A percentile compares a stretch with the other conserved stretches of the same genome.
phyloP scores from a whole-genome alignment of 1,140 invertebrate genomes.

The Antheraea pernyi region DNA sequence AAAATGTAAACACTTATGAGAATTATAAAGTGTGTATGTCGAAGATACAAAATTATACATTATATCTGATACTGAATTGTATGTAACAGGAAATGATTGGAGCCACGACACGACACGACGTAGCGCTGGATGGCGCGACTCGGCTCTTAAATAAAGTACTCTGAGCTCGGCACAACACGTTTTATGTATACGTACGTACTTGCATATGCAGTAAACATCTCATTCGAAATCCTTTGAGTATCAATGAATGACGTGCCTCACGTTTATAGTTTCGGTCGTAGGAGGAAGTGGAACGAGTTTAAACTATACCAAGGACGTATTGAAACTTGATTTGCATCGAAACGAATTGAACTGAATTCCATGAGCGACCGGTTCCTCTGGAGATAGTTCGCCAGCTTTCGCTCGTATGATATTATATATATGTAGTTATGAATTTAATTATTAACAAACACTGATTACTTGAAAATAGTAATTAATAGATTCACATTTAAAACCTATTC shows the following conservation, averaged over 20 bases:
- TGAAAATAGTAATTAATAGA: too few species aligned
- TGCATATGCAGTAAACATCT: constrained; percentile 64
- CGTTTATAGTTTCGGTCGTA: constrained; percentile 61
- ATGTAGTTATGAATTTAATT: neutral
- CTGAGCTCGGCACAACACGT: neutral
- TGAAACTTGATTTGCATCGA: constrained; percentile 48
- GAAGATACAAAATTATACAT: constrained; percentile 13
- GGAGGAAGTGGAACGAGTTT: constrained; percentile 71
- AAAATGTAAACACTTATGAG: constrained; percentile 6
- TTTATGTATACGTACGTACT: constrained; percentile 23
- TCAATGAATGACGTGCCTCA: constrained; percentile 71
- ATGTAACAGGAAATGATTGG: constrained; percentile 64
- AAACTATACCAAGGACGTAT: constrained; percentile 69
- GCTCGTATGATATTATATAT: neutral
- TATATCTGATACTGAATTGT: constrained; percentile 16
- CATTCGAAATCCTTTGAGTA: constrained; percentile 70
- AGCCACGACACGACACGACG: constrained; percentile 29
- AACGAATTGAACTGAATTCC: constrained; percentile 21
- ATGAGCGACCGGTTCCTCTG: constrained; percentile 16
- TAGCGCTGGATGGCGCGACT: constrained; percentile 17
- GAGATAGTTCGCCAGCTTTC: constrained; percentile 10
- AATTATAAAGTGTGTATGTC: constrained; percentile 7
- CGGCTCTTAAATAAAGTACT: too few species aligned
- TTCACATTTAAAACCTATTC: too few species aligned
- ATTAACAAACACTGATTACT: too few species aligned